A percentile compares a stretch with the other conserved stretches of the same genome.
These are phyloP conservation scores for Cossypha heuglini DNA, from an alignment of 2,797 vertebrate species.

Conservation along the genomic window DNA sequence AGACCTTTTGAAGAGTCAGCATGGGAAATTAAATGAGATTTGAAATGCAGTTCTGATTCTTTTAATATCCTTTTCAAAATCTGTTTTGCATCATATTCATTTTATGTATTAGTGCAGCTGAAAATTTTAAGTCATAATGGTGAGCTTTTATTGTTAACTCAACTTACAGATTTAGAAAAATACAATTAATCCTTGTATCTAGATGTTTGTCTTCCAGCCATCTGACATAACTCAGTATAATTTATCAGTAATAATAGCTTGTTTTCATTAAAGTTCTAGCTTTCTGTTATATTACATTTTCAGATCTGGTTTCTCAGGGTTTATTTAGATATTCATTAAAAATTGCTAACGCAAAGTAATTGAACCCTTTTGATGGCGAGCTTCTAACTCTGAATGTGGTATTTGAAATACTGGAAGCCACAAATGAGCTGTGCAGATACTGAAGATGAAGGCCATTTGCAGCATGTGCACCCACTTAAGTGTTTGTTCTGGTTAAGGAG, in stretches of 20 bases:
- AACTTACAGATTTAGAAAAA: neutral
- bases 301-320: neutral
- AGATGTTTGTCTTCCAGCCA: neutral
- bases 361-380: neutral
- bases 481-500: neutral
- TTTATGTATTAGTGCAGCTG: slow-evolving; percentile 1
- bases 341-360: neutral
- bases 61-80: slow-evolving; percentile 35
- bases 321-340: slow-evolving; percentile 1
- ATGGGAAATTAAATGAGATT: neutral
- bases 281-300: neutral
- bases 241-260: neutral
- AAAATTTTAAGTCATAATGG: neutral
- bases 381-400: neutral
- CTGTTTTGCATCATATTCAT: slow-evolving; percentile 10
- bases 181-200: neutral
- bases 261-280: neutral
- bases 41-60: slow-evolving; percentile 5
- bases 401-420: neutral
- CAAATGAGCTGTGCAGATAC: neutral
- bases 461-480: neutral
- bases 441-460: neutral
- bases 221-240: neutral
- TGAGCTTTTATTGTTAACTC: slow-evolving; percentile 17
- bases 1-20: slow-evolving; percentile 6